Conservation (phyloP, 2,888 invertebrate species). For the Tenthredo notha region DNA sequence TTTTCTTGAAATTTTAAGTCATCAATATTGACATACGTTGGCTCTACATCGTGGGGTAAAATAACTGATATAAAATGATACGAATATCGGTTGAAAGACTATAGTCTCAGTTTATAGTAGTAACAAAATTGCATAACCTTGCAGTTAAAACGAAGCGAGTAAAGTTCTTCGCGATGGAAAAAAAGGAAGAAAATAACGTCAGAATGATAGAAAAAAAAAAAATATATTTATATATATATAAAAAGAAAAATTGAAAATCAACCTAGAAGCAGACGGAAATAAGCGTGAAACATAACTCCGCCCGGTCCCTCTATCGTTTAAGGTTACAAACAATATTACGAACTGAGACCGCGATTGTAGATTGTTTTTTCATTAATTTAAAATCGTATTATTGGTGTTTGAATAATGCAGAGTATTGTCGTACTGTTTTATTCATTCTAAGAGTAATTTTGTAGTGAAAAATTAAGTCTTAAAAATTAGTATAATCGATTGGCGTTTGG, state of each 20-base stretch:
- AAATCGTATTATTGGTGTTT: not conserved
- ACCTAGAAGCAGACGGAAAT: not conserved
- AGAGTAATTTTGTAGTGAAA: not conserved
- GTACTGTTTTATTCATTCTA: not conserved
- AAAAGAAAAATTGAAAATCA: not conserved
- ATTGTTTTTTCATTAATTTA: not conserved
- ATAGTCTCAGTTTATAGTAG: not conserved
- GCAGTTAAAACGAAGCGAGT: not conserved
- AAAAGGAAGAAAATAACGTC: not conserved
- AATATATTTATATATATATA: too few species aligned
- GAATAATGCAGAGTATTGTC: not conserved
- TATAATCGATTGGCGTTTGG: conserved; percentile 64
- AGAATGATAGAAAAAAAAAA: not conserved
- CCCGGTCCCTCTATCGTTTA: not conserved
- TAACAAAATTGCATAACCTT: not conserved
- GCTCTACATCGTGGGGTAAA: too few species aligned
- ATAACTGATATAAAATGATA: not conserved
- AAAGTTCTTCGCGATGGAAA: not conserved
- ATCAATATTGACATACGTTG: not conserved
- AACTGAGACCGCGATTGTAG: not conserved
- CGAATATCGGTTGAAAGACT: not conserved
- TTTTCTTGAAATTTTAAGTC: not conserved
- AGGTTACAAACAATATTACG: not conserved
- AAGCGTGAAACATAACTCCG: not conserved
- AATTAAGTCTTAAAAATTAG: not conserved